phyloP scores from a whole-genome alignment of 2,888 invertebrate genomes.

The Emesis russula region DNA sequence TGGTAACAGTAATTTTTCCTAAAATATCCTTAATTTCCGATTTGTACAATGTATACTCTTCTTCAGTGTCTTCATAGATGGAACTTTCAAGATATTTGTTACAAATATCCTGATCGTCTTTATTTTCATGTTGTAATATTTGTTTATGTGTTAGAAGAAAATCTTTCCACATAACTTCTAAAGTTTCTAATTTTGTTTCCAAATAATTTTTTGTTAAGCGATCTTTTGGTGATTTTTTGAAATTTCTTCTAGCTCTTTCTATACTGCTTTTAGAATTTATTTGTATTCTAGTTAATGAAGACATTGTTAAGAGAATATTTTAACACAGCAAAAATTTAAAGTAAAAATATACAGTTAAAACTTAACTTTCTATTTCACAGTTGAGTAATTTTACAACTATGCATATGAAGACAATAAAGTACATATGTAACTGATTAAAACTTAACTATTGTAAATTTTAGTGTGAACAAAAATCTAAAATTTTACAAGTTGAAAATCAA shows the following conservation, averaged over 20 bases:
- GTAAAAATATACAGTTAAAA: too few relatives aligned
- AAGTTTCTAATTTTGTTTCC: neutral
- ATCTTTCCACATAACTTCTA: neutral
- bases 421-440: too few relatives aligned
- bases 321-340: too few relatives aligned
- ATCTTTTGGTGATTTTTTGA: neutral
- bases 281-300: constrained; percentile 44
- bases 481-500: neutral
- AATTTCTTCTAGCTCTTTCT: constrained; percentile 4
- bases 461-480: neutral
- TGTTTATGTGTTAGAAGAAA: neutral
- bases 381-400: too few relatives aligned
- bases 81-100: constrained; percentile 17
- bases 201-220: neutral
- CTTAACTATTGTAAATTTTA: too few relatives aligned
- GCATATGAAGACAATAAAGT: too few relatives aligned
- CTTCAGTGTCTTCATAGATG: constrained; percentile 19
- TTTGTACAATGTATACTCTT: constrained; percentile 21
- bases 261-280: constrained; percentile 79
- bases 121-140: neutral
- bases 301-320: neutral
- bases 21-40: constrained; percentile 3
- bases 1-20: neutral
- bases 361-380: too few relatives aligned
- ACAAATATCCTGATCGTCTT: constrained; percentile 4